A percentile compares a stretch with the other conserved stretches of the same genome.
These are phyloP conservation scores for Nilaparvata lugens DNA, from an alignment of 1,140 invertebrate genomes.

Conservation along the genomic window DNA sequence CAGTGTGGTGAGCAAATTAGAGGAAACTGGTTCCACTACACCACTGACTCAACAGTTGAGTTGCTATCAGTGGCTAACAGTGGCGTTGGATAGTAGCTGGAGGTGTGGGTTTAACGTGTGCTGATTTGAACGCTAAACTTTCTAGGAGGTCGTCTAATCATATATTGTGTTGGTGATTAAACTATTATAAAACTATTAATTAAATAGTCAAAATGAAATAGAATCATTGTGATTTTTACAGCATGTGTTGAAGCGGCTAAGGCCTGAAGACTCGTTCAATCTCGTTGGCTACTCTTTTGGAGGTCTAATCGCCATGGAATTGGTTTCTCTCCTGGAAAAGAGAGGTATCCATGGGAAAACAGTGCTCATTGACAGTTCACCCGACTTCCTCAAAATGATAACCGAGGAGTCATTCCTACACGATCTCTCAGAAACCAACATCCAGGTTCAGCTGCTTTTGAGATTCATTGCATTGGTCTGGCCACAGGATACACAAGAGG, in stretches of 20 bases:
- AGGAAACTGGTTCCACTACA: no score
- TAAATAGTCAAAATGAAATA: no score
- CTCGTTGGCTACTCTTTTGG: slow-evolving; percentile 59
- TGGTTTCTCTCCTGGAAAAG: slow-evolving; percentile 44
- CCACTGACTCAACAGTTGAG: no score
- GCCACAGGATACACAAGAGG: slow-evolving; percentile 20
- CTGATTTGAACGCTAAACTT: no score
- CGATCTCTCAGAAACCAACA: slow-evolving; percentile 11
- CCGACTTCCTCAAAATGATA: slow-evolving; percentile 32
- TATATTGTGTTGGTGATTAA: no score
- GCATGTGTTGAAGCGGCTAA: slow-evolving; percentile 29
- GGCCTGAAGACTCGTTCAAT: slow-evolving; percentile 39
- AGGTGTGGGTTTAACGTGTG: no score
- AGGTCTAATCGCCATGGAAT: slow-evolving; percentile 43
- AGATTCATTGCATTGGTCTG: slow-evolving; percentile 22
- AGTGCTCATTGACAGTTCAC: slow-evolving; percentile 37
- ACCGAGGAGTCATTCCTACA: slow-evolving; percentile 15
- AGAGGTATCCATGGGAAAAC: slow-evolving; percentile 38
- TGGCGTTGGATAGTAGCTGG: no score
- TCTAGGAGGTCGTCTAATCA: no score
- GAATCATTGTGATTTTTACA: slow-evolving; percentile 21
- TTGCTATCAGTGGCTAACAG: no score
- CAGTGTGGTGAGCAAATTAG: no score
- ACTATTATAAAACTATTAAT: no score
- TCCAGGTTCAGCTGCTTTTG: slow-evolving; percentile 23